These are phyloP conservation scores for Phenganax marumi DNA, from an alignment of 92 coral and sea anemone species.

Conservation along the genomic window DNA sequence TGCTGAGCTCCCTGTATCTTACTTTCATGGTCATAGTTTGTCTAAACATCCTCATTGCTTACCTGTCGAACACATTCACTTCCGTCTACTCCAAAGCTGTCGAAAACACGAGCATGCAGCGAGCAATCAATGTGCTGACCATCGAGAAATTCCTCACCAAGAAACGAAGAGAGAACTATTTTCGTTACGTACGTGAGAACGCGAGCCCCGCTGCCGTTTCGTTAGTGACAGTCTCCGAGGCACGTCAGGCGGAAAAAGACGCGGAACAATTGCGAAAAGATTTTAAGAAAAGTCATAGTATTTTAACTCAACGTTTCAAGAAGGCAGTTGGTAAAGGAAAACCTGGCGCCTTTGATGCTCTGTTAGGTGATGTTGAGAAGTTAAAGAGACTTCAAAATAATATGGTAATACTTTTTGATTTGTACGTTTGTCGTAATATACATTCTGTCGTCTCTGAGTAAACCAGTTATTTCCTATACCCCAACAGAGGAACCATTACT, in stretches of 20 bases:
- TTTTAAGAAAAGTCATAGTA: conserved; percentile 18
- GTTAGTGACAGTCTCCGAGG: not conserved
- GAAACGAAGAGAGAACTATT: not conserved
- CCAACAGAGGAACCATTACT: not conserved
- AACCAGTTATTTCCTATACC: not conserved
- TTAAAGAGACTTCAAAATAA: conserved; percentile 6
- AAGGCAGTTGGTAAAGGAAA: conserved; percentile 17
- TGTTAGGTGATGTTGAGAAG: conserved; percentile 30
- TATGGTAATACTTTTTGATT: not conserved
- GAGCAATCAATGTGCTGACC: conserved; percentile 72
- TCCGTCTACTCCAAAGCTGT: conserved; percentile 93
- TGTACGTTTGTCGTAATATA: not conserved
- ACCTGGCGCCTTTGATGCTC: conserved; percentile 14
- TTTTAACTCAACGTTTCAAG: conserved; percentile 21
- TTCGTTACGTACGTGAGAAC: conserved; percentile 16
- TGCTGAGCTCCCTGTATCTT: conserved; percentile 82
- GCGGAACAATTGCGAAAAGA: conserved; percentile 11
- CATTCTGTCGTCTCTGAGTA: no score
- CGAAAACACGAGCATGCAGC: conserved; percentile 95
- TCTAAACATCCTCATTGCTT: conserved; percentile 84
- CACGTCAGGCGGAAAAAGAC: not conserved
- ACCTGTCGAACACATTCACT: conserved; percentile 92
- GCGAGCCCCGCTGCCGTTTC: conserved; percentile 28
- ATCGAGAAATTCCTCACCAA: conserved; percentile 69
- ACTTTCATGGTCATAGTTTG: conserved; percentile 81